phyloP scores from a whole-genome alignment of 2,113 vertebrate species.

The Struthidea cinerea region DNA sequence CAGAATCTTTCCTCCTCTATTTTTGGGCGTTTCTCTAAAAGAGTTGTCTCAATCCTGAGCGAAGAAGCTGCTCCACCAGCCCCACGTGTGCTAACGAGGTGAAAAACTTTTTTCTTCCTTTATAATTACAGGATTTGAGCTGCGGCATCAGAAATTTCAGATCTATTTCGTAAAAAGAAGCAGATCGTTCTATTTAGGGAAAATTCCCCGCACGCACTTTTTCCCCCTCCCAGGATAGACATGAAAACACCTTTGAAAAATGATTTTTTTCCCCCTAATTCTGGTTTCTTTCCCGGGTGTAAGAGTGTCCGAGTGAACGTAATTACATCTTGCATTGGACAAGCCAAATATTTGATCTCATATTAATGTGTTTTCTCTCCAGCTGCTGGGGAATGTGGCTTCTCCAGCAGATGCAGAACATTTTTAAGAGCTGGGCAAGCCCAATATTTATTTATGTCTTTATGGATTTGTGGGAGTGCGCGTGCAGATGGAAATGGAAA shows the following conservation, averaged over 20 bases:
- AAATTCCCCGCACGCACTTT: neutral
- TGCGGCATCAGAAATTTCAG: slow-evolving; percentile 61
- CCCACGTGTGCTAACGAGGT: slow-evolving; percentile 49
- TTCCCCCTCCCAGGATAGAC: slow-evolving; percentile 28
- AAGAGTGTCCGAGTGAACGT: slow-evolving; percentile 17
- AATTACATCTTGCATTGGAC: slow-evolving; percentile 65
- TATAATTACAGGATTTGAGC: slow-evolving; percentile 72
- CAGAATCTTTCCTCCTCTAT: slow-evolving; percentile 28
- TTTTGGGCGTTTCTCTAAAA: slow-evolving; percentile 25
- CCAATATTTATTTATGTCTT: neutral
- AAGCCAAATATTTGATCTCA: slow-evolving; percentile 66
- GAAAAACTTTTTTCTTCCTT: slow-evolving; percentile 48
- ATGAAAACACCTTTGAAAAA: slow-evolving; percentile 68
- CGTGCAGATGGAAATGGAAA: neutral
- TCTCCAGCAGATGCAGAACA: slow-evolving; percentile 15
- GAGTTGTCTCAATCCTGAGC: neutral
- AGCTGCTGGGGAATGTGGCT: slow-evolving; percentile 35
- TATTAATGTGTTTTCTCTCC: slow-evolving; percentile 58
- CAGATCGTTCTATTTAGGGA: slow-evolving; percentile 69
- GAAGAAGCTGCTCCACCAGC: neutral
- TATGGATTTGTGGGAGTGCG: neutral
- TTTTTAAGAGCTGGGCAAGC: slow-evolving; percentile 11
- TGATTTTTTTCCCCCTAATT: slow-evolving; percentile 35
- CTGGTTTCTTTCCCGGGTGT: slow-evolving; percentile 53
- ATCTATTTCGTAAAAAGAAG: slow-evolving; percentile 40